A percentile compares a stretch with the other conserved stretches of the same genome.
Conservation (phyloP, 2,797 vertebrate genomes). For the Crenuchus spilurus region DNA sequence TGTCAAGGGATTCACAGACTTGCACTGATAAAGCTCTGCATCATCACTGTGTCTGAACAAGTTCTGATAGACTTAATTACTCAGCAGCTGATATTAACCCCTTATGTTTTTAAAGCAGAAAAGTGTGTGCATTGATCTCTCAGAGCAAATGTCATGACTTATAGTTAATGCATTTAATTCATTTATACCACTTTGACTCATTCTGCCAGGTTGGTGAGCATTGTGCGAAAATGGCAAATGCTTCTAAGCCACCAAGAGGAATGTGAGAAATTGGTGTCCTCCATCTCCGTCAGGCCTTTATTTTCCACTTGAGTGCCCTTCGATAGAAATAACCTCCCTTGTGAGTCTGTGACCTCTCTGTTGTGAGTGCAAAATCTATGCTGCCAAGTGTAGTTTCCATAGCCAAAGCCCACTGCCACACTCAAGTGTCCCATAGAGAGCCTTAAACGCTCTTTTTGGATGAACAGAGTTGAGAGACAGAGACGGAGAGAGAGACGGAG, state of each 20-base stretch:
- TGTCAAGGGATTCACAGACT: no score
- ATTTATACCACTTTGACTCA: neutral
- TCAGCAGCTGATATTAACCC: neutral
- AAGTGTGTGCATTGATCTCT: neutral
- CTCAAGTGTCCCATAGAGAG: constrained; percentile 14
- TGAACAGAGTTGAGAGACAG: neutral
- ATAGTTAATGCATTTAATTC: neutral
- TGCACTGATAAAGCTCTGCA: neutral
- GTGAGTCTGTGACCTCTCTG: neutral
- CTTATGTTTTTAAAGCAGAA: neutral
- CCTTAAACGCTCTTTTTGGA: constrained; percentile 10
- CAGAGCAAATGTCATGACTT: neutral
- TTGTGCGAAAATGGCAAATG: neutral
- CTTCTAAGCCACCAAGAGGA: neutral
- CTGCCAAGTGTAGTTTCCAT: constrained; percentile 22
- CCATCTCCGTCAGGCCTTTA: neutral
- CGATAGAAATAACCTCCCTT: constrained; percentile 7
- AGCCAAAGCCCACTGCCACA: constrained; percentile 3
- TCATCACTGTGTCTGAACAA: constrained; percentile 8
- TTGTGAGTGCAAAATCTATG: constrained; percentile 3
- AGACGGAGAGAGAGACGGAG: neutral
- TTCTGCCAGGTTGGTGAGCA: neutral
- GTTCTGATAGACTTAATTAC: constrained; percentile 7
- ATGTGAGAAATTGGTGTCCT: neutral
- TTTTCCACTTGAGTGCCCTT: constrained; percentile 4